Evolutionary conservation across 2,888 invertebrate species (phyloP), one percentile per base, ranked within the genome.

Genomic region (Latrodectus elegans): DNA sequence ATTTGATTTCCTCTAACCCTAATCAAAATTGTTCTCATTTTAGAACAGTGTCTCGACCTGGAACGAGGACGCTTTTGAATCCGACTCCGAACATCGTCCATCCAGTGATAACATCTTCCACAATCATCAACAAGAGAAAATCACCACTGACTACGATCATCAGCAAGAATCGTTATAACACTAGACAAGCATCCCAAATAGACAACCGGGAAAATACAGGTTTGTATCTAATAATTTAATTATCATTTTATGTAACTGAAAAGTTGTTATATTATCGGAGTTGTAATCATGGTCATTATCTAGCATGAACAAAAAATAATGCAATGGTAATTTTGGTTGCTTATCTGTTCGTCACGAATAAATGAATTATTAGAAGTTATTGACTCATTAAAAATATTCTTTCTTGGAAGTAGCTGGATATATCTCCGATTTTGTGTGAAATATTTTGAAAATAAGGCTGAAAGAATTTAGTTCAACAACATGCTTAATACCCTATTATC

Each of bases 11-110:
- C 38, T 38, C 1, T 38, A 38, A 38, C 38, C 38, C 38, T 38
- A 3, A 38, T 38, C 60, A 60, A 60, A n/a, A 15, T 60, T 17
- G 4, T 68, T 17, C 17, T 26, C 26, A 0, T 68, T 68, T 1
- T 10, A 75, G 75, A 64, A 55, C 52, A 11, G 51, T 67, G 6
- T 26, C n/a, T 0, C 51, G 88, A 26, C 88, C 88, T 15, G 72
- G 77, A 9, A 89, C 88, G 0, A 72, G 80, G n/a, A 89, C 81
- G 14, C 73, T 89, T 8, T n/a, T 72, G 38, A 81, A 79, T 53
- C 88, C 88, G 4, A 89, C 85, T 4, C 88, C 85, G 2, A 85
- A 89, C 38, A 81, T 89, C 3, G 55, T 75, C 8, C 88, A 85
- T 68, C 88, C 88, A 22, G 85, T 85, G 10, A 86, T 89, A 14